Base-by-base conservation (phyloP, 2,113 vertebrate genomes). In the Rynchops niger region DNA sequence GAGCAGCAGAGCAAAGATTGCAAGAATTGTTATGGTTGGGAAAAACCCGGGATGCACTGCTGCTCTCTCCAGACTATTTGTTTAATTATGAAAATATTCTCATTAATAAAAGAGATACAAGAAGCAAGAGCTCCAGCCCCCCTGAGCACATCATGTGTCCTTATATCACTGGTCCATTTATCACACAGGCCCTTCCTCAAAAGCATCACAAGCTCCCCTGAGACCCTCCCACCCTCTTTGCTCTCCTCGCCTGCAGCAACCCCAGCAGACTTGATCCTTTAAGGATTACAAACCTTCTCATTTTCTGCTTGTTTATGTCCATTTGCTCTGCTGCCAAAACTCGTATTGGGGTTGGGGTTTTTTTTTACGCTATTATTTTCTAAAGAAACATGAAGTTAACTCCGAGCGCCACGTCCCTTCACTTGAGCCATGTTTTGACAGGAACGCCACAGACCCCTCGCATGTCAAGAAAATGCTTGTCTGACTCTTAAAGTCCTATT, bases 341-440 rank as follows among this genome's bases (percentile, higher is more conserved):
- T 82, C 2, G 0, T 47, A 6, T 19, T 61, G n/a, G n/a, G 17
- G n/a, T 56, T 34, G 11, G 15, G 1, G 40, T 42, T 0, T 4
- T 40, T 45, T 85, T 87, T 79, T 17, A 70, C 0, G 0, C 55
- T 62, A 58, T 38, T 89, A 16, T 93, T 91, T 95, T 91, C 81
- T 79, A 67, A 87, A 89, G 87, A 91, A 96, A 63, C 45, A 72
- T 6, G 6, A 85, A n/a, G 29, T 63, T 76, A 79, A 55, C 82
- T 88, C 13, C 0, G 4, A 79, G 52, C 6, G 1, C 70, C 61
- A 34, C 0, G 0, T 86, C 89, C 69, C 65, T 78, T 89, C 67
- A 27, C 53, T 36, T 45, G n/a, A 94, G 47, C 40, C 1, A 0
- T 82, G 38, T 84, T 96, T 96, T 93, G 89, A 76, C 91, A 97